Base-by-base conservation (phyloP, 2,888 invertebrate species). In the Stomorhina lunata region DNA sequence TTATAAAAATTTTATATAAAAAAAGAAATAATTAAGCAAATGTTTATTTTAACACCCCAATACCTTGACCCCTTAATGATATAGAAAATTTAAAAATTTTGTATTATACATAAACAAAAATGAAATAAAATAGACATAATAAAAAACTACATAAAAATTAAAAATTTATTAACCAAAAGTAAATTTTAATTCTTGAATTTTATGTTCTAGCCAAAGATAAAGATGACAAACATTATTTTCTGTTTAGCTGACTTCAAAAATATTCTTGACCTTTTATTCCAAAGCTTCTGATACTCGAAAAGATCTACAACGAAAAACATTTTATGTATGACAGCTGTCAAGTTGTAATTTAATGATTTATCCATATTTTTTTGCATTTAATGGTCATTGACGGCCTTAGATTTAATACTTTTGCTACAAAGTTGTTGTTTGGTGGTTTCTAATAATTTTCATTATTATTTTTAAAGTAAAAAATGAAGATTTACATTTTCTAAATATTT, bases 201-300 rank as follows among this genome's bases (percentile, higher is more conserved):
- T 37, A 50, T 17, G 40, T 22, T 9, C 17, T 15, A 55, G 22
- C 15, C 27, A 10, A 20, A 40, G 53, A 68, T 12, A 25, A 57
- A 32, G 43, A 79, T 76, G 66, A 71, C 43, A 61, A 43, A 68
- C 53, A 48, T 0, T 34, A 45, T 63, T 25, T n/a, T n/a, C n/a
- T n/a, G n/a, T n/a, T n/a, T n/a, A n/a, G n/a, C 27, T 34, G 29
- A 57, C 12, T n/a, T 29, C 4, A 20, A 69, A 40, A 50, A 66
- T 34, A 71, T 72, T 71, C 75, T 76, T 82, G 79, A 82, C 75
- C 79, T 82, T 82, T 79, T 76, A 20, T 22, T 76, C 34, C 29
- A 55, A 50, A 12, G 15, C 29, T n/a, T n/a, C n/a, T n/a, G n/a
- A 48, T 25, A 27, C 4, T 55, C 55, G 34, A 15, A 55, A 61